A percentile compares a stretch with the other conserved stretches of the same genome.
These are phyloP conservation scores for Xiphydria camelus DNA, from an alignment of 2,888 invertebrate genomes.

Conservation along the genomic window DNA sequence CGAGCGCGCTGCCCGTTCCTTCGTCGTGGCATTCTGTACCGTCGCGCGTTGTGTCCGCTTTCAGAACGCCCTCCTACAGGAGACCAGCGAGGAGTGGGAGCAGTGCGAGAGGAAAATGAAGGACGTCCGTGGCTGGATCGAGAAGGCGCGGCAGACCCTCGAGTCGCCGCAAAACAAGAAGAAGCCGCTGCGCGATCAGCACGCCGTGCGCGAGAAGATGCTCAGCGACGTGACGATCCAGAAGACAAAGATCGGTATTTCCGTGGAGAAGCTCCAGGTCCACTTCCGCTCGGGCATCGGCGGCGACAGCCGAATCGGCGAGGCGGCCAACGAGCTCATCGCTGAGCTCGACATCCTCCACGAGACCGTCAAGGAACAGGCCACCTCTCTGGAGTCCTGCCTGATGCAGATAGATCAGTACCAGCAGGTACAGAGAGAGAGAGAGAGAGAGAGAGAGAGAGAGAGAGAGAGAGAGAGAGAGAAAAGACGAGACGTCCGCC, in stretches of 20 bases:
- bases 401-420: slow-evolving; percentile 85
- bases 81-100: slow-evolving; percentile 94
- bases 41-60: slow-evolving; percentile 38
- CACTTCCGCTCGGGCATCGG: slow-evolving; percentile 87
- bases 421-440: slow-evolving; percentile 69
- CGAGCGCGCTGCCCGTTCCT: no score
- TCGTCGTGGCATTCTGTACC: no score
- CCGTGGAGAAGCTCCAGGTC: slow-evolving; percentile 89
- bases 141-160: slow-evolving; percentile 76
- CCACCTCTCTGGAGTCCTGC: slow-evolving; percentile 71
- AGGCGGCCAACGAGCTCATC: slow-evolving; percentile 71
- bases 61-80: slow-evolving; percentile 85
- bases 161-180: slow-evolving; percentile 84
- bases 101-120: slow-evolving; percentile 93
- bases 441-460: no score
- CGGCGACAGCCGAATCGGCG: slow-evolving; percentile 75
- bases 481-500: not conserved
- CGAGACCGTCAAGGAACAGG: slow-evolving; percentile 67
- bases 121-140: slow-evolving; percentile 87
- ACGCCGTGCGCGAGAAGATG: slow-evolving; percentile 83
- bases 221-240: slow-evolving; percentile 86
- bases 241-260: slow-evolving; percentile 84
- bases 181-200: slow-evolving; percentile 84
- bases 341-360: slow-evolving; percentile 71
- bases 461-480: no score